Evolutionary conservation across 1,140 invertebrate genomes (phyloP), one percentile per base, ranked within the genome.

Genomic region (Ptiloglossa arizonensis): DNA sequence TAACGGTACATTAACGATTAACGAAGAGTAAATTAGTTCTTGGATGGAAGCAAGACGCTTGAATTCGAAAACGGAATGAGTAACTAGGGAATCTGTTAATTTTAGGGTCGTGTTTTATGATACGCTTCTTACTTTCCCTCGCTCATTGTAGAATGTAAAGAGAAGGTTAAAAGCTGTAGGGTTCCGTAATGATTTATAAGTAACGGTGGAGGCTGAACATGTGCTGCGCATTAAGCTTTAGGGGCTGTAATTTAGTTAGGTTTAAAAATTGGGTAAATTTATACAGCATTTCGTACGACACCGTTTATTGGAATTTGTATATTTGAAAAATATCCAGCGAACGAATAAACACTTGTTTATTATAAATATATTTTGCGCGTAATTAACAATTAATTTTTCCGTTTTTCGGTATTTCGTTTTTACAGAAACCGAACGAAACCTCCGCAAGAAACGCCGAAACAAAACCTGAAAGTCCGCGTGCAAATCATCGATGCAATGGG

Each of bases 21-120:
- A 89, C 72, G 85, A 82, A 79, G 73, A 84, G 80, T 75, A 84
- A 87, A 89, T 87, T 89, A 82, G 70, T 69, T 85, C 69, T 68
- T 63, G 73, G 72, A 19, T 75, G 71, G 72, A 64, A 80, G 82
- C 79, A 73, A 87, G 57, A 46, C 54, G 52, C 81, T 71, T 27
- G 38, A 32, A 76, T 48, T 63, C 57, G 80, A 89, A 89, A 90
- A 89, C 82, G 84, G 75, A 87, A 85, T 77, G 86, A 85, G 88
- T 90, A 90, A 90, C 90, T 89, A 90, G 88, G 85, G 83, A 89
- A 89, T 91, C 83, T 86, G 89, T 91, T 90, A 90, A 91, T 90
- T 90, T 90, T 88, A 86, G 86, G 85, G 82, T 82, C 86, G 88
- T 90, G 89, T 89, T 90, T 91, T 88, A 91, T 83, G 74, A 67